These are phyloP conservation scores for Emmelina monodactyla DNA, from an alignment of 2,888 invertebrate genomes.

Conservation along the genomic window DNA sequence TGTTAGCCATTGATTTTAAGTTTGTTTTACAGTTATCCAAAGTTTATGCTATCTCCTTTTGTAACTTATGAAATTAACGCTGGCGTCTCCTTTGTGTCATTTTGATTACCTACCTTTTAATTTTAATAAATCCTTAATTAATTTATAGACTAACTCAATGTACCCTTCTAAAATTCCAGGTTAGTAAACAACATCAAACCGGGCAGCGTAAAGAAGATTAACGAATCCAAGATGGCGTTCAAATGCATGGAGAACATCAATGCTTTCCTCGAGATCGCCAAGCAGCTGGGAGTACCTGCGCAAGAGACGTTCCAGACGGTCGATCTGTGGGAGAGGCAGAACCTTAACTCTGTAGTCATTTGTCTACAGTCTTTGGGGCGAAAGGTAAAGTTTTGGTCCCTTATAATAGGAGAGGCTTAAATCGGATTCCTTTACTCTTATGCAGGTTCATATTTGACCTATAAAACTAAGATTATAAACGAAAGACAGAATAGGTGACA, in stretches of 20 bases:
- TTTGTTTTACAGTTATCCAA: too few relatives aligned
- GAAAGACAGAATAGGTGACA: too few relatives aligned
- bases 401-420: too few relatives aligned
- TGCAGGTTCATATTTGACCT: too few relatives aligned
- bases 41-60: too few relatives aligned
- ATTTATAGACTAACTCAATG: background rate
- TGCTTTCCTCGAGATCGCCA: constrained; percentile 86
- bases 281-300: constrained; percentile 87
- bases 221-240: constrained; percentile 90
- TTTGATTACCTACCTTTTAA: background rate
- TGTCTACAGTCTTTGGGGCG: constrained; percentile 94
- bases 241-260: constrained; percentile 99
- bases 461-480: too few relatives aligned
- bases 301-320: constrained; percentile 98
- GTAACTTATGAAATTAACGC: too few relatives aligned
- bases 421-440: too few relatives aligned
- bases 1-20: too few relatives aligned
- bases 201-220: constrained; percentile 90
- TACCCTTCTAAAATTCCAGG: constrained; percentile 43
- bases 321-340: constrained; percentile 96
- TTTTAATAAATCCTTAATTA: background rate
- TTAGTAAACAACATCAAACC: constrained; percentile 87
- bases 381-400: too few relatives aligned
- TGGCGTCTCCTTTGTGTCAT: too few relatives aligned
- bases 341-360: constrained; percentile 94